These are phyloP conservation scores for Porites evermanni DNA, from an alignment of 92 coral and sea anemone species.

Conservation along the genomic window DNA sequence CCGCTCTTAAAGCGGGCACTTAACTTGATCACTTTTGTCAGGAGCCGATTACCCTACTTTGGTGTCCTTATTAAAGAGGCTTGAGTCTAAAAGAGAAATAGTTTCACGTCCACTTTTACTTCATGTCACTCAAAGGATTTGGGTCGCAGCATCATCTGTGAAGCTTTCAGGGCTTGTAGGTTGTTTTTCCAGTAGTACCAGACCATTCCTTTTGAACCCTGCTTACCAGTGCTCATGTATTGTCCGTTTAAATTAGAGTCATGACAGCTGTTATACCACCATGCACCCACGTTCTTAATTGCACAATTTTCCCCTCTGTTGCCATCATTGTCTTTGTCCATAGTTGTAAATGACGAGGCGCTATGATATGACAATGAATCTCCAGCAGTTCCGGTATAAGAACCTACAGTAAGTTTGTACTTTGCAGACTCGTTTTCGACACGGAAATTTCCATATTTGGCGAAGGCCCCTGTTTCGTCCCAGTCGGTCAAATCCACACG, in stretches of 20 bases:
- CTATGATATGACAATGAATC: constrained; percentile 62
- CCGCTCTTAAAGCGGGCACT: too few species aligned
- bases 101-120: neutral
- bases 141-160: constrained; percentile 63
- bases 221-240: constrained; percentile 21
- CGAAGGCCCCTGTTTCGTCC: constrained; percentile 51
- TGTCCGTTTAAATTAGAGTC: constrained; percentile 67
- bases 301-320: constrained; percentile 51
- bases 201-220: constrained; percentile 48
- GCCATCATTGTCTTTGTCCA: constrained; percentile 60
- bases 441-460: constrained; percentile 57
- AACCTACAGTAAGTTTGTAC: constrained; percentile 33
- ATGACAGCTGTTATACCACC: constrained; percentile 70
- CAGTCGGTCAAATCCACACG: constrained; percentile 69
- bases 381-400: constrained; percentile 62
- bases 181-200: constrained; percentile 67
- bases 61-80: too few species aligned
- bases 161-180: constrained; percentile 39
- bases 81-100: too few species aligned
- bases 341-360: constrained; percentile 44
- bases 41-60: too few species aligned
- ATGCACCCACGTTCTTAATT: constrained; percentile 48
- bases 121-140: neutral
- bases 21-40: too few species aligned
- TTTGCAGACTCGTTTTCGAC: constrained; percentile 42